Conservation (phyloP, 2,113 vertebrate genomes). For the Phrynocephalus versicolor region DNA sequence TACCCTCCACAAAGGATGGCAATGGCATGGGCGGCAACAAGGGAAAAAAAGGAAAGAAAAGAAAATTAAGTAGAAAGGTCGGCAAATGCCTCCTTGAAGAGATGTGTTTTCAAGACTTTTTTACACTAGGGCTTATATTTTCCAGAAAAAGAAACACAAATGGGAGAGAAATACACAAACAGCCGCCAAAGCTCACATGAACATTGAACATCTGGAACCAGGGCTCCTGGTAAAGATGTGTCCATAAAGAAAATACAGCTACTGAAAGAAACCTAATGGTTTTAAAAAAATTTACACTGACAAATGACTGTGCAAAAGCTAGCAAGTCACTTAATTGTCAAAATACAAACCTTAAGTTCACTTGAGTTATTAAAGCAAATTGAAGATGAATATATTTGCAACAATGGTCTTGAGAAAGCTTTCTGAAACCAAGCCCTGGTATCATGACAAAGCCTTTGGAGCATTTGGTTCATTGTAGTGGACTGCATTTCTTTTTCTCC, state of each 20-base stretch:
- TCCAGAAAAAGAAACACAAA: background rate
- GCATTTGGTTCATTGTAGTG: accelerated
- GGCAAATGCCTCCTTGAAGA: no score
- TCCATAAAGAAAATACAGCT: background rate
- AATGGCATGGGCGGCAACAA: no score
- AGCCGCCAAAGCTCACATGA: background rate
- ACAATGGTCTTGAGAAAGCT: background rate
- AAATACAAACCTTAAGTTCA: constrained; percentile 54
- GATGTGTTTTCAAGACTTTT: no score
- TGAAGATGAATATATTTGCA: accelerated
- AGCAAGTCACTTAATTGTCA: background rate
- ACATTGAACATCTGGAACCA: background rate
- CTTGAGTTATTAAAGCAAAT: accelerated
- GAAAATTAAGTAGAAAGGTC: no score
- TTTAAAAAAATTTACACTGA: background rate
- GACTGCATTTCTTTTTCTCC: background rate
- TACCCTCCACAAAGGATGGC: no score
- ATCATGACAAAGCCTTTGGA: background rate
- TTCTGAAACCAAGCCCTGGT: constrained; percentile 48
- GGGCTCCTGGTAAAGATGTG: background rate
- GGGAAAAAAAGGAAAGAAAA: no score
- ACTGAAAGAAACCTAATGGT: background rate
- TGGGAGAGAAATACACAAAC: background rate
- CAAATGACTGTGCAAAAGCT: background rate
- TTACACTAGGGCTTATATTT: background rate